phyloP scores from a whole-genome alignment of 2,888 invertebrate genomes.

The Philereme transversata region DNA sequence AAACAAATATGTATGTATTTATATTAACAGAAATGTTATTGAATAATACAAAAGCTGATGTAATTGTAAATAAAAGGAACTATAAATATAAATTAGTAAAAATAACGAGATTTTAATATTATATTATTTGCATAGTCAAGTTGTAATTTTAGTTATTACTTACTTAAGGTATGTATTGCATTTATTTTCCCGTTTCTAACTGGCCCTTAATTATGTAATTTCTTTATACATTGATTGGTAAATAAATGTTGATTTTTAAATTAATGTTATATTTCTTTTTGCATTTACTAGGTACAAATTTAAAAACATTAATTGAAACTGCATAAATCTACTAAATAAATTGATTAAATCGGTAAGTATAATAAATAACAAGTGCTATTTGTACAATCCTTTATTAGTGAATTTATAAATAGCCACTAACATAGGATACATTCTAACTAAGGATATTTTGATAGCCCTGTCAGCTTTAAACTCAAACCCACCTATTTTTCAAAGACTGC shows the following conservation, averaged over 20 bases:
- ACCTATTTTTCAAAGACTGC: not conserved
- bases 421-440: slow-evolving; percentile 11
- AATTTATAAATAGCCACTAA: slow-evolving; percentile 21
- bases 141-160: slow-evolving; percentile 8
- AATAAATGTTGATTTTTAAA: slow-evolving; percentile 48
- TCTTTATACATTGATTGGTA: slow-evolving; percentile 47
- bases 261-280: too few relatives aligned
- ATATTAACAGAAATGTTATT: too few relatives aligned
- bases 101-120: not conserved
- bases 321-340: slow-evolving; percentile 6
- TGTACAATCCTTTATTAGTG: slow-evolving; percentile 32
- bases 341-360: slow-evolving; percentile 18
- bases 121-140: not conserved
- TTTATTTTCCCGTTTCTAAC: slow-evolving; percentile 16
- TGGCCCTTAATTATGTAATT: slow-evolving; percentile 37
- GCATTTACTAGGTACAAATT: not conserved
- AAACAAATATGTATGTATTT: too few relatives aligned
- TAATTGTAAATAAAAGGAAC: too few relatives aligned
- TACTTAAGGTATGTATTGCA: slow-evolving; percentile 3
- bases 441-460: not conserved
- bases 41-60: too few relatives aligned
- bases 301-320: slow-evolving; percentile 7
- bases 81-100: not conserved
- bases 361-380: slow-evolving; percentile 18
- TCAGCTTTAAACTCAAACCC: too few relatives aligned